Evolutionary conservation across 2,797 vertebrate genomes (phyloP), one percentile per base, ranked within the genome.

Genomic region (Oceanodroma leucorhoa): DNA sequence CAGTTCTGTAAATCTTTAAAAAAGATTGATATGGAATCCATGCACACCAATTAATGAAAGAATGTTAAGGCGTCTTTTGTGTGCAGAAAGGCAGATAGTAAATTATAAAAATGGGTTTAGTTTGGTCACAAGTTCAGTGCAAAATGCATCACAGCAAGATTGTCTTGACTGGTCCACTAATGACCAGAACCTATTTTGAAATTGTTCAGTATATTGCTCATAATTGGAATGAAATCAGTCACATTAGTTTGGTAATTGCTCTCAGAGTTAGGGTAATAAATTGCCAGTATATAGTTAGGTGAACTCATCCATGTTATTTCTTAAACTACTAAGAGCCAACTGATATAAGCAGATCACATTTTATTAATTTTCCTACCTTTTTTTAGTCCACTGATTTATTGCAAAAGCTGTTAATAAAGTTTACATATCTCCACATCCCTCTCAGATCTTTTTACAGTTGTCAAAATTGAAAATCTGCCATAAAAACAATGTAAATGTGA

Each of bases 11-110:
- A 36, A 36, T 36, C 36, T 58, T 75, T 61, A 54, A 82, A 85
- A 67, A 61, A 51, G 21, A 16, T 32, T 85, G 34, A 48, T 29
- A 51, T 14, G 41, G 10, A 36, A 38, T 54, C 24, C 41, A 73
- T 50, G 15, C 24, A 38, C 36, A 75, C 18, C 18, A 89, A 11
- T 10, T 67, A 84, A 51, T 20, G 21, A 87, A 38, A 46, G 9
- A 87, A 71, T 2, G 5, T 19, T 53, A 50, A 55, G 11, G 5
- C 0, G 6, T 3, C 5, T 57, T 55, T 29, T 66, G 10, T 60
- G 16, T n/a, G 11, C 1, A 1, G 18, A 40, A 73, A 76, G 8
- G 5, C 4, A 82, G 36, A 78, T 1, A 62, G 3, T 45, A n/a
- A 50, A 73, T 32, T 10, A 5, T 21, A 76, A 90, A 57, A 38